Percentiles rank a stretch among this genome's conserved stretches.
phyloP scores from a whole-genome alignment of 2,113 vertebrate species.

The Poicephalus gulielmi region DNA sequence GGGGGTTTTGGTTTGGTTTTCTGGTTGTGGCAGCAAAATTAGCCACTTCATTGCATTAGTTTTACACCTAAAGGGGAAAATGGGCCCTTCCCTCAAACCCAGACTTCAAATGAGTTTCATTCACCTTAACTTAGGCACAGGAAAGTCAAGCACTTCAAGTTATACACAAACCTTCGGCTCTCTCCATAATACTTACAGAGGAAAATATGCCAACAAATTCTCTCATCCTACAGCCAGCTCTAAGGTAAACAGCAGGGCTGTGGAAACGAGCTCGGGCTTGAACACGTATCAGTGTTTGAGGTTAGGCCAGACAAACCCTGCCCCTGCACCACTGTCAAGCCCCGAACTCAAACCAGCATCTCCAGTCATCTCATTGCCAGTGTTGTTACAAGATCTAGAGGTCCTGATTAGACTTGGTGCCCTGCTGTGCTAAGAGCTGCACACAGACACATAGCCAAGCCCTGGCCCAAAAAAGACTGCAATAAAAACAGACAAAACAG shows the following conservation, averaged over 20 bases:
- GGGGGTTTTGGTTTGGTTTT: background rate
- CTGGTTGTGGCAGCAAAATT: background rate
- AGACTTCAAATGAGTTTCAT: background rate
- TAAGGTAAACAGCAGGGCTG: background rate
- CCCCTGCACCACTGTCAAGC: background rate
- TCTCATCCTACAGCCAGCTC: background rate
- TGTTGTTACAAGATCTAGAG: accelerated
- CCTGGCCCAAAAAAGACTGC: background rate
- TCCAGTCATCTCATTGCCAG: background rate
- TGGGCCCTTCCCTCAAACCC: background rate
- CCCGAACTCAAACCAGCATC: background rate
- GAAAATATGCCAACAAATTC: background rate
- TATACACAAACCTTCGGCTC: background rate
- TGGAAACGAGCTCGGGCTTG: background rate
- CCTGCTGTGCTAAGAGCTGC: background rate
- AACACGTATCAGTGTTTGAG: background rate
- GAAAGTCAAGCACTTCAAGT: background rate
- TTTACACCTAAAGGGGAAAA: background rate
- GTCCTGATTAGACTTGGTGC: background rate
- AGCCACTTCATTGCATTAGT: background rate
- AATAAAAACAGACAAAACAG: constrained; percentile 3
- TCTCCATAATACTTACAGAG: background rate
- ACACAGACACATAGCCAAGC: background rate
- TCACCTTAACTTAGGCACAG: background rate
- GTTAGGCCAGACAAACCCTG: background rate